These are phyloP conservation scores for Lucilia sericata DNA, from an alignment of 1,140 invertebrate genomes.

Conservation along the genomic window DNA sequence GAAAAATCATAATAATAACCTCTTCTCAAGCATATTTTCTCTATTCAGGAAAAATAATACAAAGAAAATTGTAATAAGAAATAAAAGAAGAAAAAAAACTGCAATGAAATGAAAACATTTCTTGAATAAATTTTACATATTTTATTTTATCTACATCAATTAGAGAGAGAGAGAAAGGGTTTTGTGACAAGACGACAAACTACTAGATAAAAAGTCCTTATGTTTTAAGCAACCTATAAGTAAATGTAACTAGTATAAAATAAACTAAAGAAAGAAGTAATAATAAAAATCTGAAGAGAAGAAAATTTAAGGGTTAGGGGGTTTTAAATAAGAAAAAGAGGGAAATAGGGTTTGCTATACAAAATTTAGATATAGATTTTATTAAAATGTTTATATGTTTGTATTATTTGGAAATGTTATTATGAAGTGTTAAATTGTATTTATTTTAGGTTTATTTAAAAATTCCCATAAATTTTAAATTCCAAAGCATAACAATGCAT, in stretches of 20 bases:
- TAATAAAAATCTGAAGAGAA: not conserved
- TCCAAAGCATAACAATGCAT: no score
- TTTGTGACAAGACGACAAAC: not conserved
- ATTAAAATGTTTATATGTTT: no score
- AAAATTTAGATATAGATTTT: no score
- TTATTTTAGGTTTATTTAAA: no score
- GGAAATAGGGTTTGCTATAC: no score
- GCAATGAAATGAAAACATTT: not conserved
- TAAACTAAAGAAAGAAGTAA: not conserved
- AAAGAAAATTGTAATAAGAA: not conserved
- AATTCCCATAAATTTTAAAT: no score
- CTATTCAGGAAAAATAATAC: not conserved
- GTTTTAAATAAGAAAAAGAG: no score
- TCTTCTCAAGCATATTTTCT: no score
- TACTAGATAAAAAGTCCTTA: not conserved
- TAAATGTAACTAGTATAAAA: not conserved
- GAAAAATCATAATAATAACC: no score
- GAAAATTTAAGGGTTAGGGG: not conserved
- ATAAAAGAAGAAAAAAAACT: not conserved
- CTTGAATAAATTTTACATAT: not conserved
- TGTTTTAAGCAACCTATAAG: not conserved
- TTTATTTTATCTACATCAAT: constrained; percentile 15
- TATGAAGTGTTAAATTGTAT: no score
- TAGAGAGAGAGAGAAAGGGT: not conserved
- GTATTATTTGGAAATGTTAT: no score